These are phyloP conservation scores for Desmophyllum pertusum DNA, from an alignment of 92 coral and sea anemone genomes.

Conservation along the genomic window DNA sequence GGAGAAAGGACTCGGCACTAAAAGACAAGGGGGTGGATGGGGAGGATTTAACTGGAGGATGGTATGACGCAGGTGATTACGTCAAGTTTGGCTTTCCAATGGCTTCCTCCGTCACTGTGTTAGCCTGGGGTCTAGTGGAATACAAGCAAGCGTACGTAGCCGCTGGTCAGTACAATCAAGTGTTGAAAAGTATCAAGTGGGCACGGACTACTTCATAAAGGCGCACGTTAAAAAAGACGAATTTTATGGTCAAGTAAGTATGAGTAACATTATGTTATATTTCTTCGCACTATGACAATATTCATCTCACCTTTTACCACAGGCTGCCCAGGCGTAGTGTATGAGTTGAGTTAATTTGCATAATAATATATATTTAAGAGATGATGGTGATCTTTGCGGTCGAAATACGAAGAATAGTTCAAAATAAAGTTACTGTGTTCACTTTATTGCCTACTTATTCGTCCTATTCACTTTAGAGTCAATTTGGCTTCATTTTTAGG, in stretches of 20 bases:
- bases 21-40: slow-evolving; percentile 69
- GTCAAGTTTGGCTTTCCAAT: slow-evolving; percentile 97
- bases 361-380: no score
- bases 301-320: no score
- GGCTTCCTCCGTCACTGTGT: slow-evolving; percentile 86
- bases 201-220: slow-evolving; percentile 92
- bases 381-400: no score
- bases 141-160: slow-evolving; percentile 73
- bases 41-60: slow-evolving; percentile 89
- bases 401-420: no score
- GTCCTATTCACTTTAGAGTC: no score
- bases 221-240: slow-evolving; percentile 81
- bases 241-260: slow-evolving; percentile 88
- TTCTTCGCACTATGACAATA: no score
- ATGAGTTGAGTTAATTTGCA: no score
- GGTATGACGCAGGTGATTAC: slow-evolving; percentile 96
- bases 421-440: no score
- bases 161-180: slow-evolving; percentile 73
- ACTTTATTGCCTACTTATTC: no score
- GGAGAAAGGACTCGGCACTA: slow-evolving; percentile 93
- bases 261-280: neutral
- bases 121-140: slow-evolving; percentile 91
- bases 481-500: no score
- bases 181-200: slow-evolving; percentile 87
- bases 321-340: no score